These are phyloP conservation scores for Acanthoscelides obtectus DNA, from an alignment of 2,888 invertebrate genomes.

Conservation along the genomic window DNA sequence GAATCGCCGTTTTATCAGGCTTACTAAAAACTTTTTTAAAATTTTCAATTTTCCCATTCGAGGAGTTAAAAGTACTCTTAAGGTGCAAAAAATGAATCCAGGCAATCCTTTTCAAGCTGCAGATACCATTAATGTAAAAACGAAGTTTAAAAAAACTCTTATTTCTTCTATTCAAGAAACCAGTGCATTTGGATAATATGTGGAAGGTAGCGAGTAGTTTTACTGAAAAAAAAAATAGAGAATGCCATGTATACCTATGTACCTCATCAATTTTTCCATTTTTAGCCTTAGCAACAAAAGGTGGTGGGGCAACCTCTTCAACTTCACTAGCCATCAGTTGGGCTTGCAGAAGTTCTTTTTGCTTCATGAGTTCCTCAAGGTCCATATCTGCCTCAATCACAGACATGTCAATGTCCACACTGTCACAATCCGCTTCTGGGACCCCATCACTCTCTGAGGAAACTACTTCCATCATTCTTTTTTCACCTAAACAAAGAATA, in stretches of 20 bases:
- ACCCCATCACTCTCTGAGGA: conserved; percentile 62
- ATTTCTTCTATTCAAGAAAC: no score
- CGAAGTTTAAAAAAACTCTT: no score
- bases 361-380: conserved; percentile 83
- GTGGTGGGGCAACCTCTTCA: conserved; percentile 38
- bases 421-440: conserved; percentile 61
- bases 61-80: no score
- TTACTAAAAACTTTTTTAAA: no score
- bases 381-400: conserved; percentile 83
- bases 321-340: conserved; percentile 70
- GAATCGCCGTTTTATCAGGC: no score
- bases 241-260: no score
- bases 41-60: no score
- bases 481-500: conserved; percentile 36
- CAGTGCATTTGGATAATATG: no score
- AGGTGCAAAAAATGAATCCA: no score
- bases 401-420: conserved; percentile 64
- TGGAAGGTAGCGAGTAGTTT: conserved; percentile 31
- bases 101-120: no score
- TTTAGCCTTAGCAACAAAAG: conserved; percentile 25
- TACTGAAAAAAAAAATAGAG: no score
- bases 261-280: conserved; percentile 41
- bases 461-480: conserved; percentile 50
- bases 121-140: no score
- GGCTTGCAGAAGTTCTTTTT: conserved; percentile 79